Base-by-base conservation (phyloP, 2,113 vertebrate genomes). In the Oncorhynchus nerka region DNA sequence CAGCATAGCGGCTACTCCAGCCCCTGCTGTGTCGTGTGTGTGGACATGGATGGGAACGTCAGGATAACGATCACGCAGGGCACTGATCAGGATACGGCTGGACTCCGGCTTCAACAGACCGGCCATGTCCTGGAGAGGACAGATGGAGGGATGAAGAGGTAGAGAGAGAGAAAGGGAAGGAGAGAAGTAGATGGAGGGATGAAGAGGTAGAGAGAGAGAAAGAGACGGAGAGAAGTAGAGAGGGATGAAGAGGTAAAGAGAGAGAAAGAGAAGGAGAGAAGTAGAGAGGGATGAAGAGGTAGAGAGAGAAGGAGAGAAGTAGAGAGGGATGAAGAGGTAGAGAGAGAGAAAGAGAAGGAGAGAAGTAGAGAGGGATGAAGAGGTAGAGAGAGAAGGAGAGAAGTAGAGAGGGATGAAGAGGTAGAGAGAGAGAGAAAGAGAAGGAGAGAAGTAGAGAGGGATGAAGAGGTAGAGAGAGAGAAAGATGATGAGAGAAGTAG, bases 1-100 rank as follows among this genome's bases (percentile, higher is more conserved):
- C 92, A 98, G 70, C 96, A 98, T 96, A 82, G 96, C 93, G 0
- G 97, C 97, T 0, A 98, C 95, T 0, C 95, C 97, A 0, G 96
- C 96, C 0, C 97, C 97, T 0, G 97, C 96, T 0, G 97, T 98
- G 93, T 98, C 97, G 0, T 98, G 96, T 0, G 95, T 96, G 88
- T 98, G 97, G 74, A 98, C 92, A 28, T 98, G 97, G 84, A 98
- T 93, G 0, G 96, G 97, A 6, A 95, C 49, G 19, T 95, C 92
- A 0, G 96, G 97, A 91, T 97, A 98, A 19, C 93, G 94, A 73
- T 97, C 94, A 19, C 97, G 91, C 71, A 98, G 92, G 0, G 95
- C 86, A 1, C 93, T 51, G 15, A 98, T 83, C 74, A 98, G 89
- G 87, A 97, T 73, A 64, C 92, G 92, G 48, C 94, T 94, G 48